phyloP scores from a whole-genome alignment of 2,797 vertebrate species.

The Xenops minutus region DNA sequence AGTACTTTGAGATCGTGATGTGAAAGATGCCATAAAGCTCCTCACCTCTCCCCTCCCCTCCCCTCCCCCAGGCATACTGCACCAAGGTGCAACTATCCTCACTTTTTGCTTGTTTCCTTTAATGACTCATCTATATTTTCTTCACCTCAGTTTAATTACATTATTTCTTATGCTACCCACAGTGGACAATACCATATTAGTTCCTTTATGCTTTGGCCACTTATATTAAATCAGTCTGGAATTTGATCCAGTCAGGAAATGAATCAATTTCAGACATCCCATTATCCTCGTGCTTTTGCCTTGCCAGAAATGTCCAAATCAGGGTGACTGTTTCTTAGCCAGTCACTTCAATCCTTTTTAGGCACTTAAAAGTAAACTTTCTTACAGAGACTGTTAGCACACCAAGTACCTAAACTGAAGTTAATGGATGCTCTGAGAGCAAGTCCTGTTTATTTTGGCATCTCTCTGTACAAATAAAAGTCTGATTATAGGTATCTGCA shows the following conservation, averaged over 20 bases:
- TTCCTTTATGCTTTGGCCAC: not conserved
- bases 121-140: not conserved
- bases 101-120: not conserved
- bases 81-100: not conserved
- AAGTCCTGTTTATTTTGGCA: slow-evolving; percentile 33
- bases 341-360: slow-evolving; percentile 20
- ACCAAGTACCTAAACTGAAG: not conserved
- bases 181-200: not conserved
- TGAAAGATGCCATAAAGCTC: not conserved
- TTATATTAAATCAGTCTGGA: slow-evolving; percentile 34
- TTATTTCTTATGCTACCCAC: not conserved
- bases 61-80: not conserved
- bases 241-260: slow-evolving; percentile 35
- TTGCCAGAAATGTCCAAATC: not conserved
- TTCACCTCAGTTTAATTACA: not conserved
- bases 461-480: not conserved
- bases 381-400: not conserved
- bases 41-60: no score
- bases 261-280: slow-evolving; percentile 24
- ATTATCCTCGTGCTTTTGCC: not conserved
- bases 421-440: slow-evolving; percentile 9
- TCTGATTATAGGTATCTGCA: slow-evolving; percentile 7
- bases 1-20: not conserved
- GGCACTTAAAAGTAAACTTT: slow-evolving; percentile 15
- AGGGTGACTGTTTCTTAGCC: not conserved